Evolutionary conservation across 1,140 invertebrate genomes (phyloP).

Genomic region (Triops cancriformis): DNA sequence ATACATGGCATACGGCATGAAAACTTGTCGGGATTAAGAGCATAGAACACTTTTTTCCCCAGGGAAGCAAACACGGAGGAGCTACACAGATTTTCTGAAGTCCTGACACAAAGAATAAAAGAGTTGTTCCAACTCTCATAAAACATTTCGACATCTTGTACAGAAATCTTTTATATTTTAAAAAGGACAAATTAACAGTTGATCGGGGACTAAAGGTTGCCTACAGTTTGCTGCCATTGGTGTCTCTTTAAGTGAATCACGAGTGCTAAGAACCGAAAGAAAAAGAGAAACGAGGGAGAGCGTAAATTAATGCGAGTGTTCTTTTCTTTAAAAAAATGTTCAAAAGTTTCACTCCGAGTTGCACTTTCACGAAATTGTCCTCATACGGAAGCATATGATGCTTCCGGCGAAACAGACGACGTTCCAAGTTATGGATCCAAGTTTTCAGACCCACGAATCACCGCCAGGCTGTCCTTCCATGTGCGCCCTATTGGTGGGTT

Average conservation of each 20-base stretch:
- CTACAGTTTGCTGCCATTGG: slow-evolving; percentile 4
- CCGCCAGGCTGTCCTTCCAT: slow-evolving; percentile 27
- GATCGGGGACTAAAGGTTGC: background rate
- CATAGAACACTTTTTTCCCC: background rate
- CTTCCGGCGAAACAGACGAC: background rate
- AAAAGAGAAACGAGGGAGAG: background rate
- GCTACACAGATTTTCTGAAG: background rate
- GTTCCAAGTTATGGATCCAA: background rate
- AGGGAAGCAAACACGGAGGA: background rate
- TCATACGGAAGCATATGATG: background rate
- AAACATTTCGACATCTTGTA: background rate
- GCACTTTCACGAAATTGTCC: slow-evolving; percentile 7
- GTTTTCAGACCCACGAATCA: slow-evolving; percentile 28
- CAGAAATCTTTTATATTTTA: background rate
- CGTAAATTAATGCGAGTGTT: no score
- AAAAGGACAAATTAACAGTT: background rate
- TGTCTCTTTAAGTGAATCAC: background rate
- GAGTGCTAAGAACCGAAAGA: background rate
- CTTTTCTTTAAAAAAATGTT: background rate
- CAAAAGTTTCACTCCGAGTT: background rate
- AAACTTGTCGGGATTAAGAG: background rate
- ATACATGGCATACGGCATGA: slow-evolving; percentile 1
- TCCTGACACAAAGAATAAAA: background rate
- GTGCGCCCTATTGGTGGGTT: slow-evolving; percentile 16
- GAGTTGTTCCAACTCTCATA: background rate